Evolutionary conservation across 2,888 invertebrate species (phyloP).

Genomic region (Seira musarum): DNA sequence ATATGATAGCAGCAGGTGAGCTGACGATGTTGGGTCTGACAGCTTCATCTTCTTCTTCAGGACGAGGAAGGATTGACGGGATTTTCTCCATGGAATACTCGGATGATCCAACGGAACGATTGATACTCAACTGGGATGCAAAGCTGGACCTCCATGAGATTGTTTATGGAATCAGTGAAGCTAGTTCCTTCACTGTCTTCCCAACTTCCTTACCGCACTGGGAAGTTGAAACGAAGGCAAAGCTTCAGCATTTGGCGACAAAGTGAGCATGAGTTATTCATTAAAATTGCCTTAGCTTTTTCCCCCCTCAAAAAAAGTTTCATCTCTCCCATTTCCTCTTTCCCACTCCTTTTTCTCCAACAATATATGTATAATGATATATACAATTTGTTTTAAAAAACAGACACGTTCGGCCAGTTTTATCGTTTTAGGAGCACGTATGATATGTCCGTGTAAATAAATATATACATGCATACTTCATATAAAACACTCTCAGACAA

Average conservation of each 20-base stretch:
- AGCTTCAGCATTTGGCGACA: slow-evolving; percentile 68
- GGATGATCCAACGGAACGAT: slow-evolving; percentile 64
- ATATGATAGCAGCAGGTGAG: slow-evolving; percentile 64
- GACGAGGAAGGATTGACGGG: slow-evolving; percentile 62
- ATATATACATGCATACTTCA: too few relatives aligned
- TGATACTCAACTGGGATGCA: slow-evolving; percentile 63
- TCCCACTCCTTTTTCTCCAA: slow-evolving; percentile 5
- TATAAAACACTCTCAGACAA: too few relatives aligned
- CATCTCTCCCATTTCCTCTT: slow-evolving; percentile 23
- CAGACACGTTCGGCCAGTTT: slow-evolving; percentile 47
- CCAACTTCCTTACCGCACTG: slow-evolving; percentile 59
- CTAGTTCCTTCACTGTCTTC: slow-evolving; percentile 1
- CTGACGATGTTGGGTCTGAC: slow-evolving; percentile 59
- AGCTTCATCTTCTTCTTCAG: slow-evolving; percentile 58
- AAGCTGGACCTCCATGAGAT: slow-evolving; percentile 56
- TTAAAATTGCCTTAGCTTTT: slow-evolving; percentile 65
- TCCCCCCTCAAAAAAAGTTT: slow-evolving; percentile 40
- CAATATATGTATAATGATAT: slow-evolving; percentile 2
- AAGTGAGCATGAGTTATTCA: slow-evolving; percentile 70
- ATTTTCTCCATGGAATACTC: slow-evolving; percentile 67
- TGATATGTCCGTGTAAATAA: slow-evolving; percentile 15
- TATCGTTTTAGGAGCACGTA: slow-evolving; percentile 40
- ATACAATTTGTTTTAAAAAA: slow-evolving; percentile 35
- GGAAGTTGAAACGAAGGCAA: slow-evolving; percentile 63
- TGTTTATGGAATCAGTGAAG: slow-evolving; percentile 43